Percentiles rank a stretch among this genome's conserved stretches.
Evolutionary conservation across 1,140 invertebrate genomes (phyloP).

Genomic region (Drosophila elegans): DNA sequence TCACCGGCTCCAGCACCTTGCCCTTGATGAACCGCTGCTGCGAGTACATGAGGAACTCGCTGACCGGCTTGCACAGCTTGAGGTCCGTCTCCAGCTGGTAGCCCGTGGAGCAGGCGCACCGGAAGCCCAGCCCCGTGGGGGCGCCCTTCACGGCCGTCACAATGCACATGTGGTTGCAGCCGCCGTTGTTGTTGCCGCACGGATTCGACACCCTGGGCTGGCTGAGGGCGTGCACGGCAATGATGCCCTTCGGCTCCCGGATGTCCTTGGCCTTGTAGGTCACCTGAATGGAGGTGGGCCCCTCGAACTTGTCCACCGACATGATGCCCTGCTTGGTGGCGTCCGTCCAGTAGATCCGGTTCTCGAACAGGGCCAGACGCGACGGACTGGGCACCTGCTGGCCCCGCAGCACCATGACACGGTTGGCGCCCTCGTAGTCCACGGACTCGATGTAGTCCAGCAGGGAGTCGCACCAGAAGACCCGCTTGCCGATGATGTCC

Average conservation of each 20-base stretch:
- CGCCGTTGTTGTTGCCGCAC: slow-evolving; percentile 95
- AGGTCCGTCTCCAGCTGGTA: slow-evolving; percentile 91
- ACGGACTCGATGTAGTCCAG: slow-evolving; percentile 99
- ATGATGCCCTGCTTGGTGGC: slow-evolving; percentile 97
- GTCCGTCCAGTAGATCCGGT: slow-evolving; percentile 97
- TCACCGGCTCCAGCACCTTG: slow-evolving; percentile 94
- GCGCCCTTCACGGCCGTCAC: slow-evolving; percentile 92
- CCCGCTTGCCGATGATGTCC: slow-evolving; percentile 93
- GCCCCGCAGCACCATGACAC: slow-evolving; percentile 92
- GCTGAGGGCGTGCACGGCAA: slow-evolving; percentile 91
- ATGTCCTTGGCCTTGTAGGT: slow-evolving; percentile 93
- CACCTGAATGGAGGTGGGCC: slow-evolving; percentile 90
- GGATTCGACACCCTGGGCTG: slow-evolving; percentile 93
- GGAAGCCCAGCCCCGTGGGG: slow-evolving; percentile 92
- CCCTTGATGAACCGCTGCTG: slow-evolving; percentile 99
- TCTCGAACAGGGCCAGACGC: slow-evolving; percentile 94
- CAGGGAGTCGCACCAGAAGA: slow-evolving; percentile 98
- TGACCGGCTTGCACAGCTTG: slow-evolving; percentile 93
- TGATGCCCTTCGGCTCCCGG: slow-evolving; percentile 93
- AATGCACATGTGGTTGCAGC: slow-evolving; percentile 98
- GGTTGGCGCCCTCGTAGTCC: slow-evolving; percentile 95
- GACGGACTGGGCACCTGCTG: slow-evolving; percentile 95
- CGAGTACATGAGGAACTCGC: slow-evolving; percentile 98
- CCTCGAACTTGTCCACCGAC: slow-evolving; percentile 95
- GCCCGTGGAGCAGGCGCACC: slow-evolving; percentile 97